Evolutionary conservation across 2,888 invertebrate species (phyloP), one percentile per base, ranked within the genome.

Genomic region (Tridacna crocea): DNA sequence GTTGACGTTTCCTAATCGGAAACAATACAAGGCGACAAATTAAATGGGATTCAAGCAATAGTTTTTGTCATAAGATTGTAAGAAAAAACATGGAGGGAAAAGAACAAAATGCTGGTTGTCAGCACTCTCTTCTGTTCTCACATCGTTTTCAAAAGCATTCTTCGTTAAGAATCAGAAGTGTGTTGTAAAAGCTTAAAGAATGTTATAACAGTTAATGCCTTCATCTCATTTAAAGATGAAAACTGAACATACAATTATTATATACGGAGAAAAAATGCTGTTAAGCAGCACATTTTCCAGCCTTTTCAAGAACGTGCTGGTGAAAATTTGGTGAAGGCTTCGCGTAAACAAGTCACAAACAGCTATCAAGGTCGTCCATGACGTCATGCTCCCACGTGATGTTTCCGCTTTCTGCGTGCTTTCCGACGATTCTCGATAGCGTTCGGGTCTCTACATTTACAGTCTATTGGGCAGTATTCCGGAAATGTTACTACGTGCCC

Each of bases 391-490:
- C 51, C 51, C 70, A 47, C 11, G 12, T 47, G 22, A 24, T 70
- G 70, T 22, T 70, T 70, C 22, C 61, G 60, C 48, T 84, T 79
- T 11, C 80, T 47, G 51, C 84, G 75, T 15, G 24, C 68, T 36
- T 79, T 75, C 0, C 80, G 60, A 61, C 78, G 76, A 73, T 91
- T 92, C 77, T 93, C 92, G n/a, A 80, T 75, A 12, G 91, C 92
- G 19, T 75, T 72, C 22, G 93, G 93, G 60, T 93, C 92, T 68
- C 87, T 84, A 75, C 93, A 93, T 17, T 79, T 77, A 76, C 92
- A 93, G 12, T 84, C 87, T 19, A 79, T 63, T 0, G 77, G 79
- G 66, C 92, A 92, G 36, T 84, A 58, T 2, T 84, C 87, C 11
- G 87, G 87, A 46, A 90, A 86, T 11, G 89, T 85, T 2, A 79